Evolutionary conservation across 2,888 invertebrate genomes (phyloP).

Genomic region (Caradrina clavipalpis): DNA sequence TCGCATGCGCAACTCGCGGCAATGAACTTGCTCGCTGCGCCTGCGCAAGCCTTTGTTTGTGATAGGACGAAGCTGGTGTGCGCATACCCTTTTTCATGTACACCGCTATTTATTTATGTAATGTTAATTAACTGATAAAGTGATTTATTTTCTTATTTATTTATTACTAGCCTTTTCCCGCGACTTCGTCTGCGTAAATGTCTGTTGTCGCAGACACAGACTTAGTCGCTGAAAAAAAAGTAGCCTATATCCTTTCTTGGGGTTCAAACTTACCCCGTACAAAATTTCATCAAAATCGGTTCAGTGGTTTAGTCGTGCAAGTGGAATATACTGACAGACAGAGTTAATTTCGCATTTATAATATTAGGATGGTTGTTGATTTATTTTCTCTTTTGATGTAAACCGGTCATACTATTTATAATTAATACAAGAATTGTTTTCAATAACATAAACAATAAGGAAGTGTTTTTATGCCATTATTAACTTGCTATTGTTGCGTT

Average conservation of each 20-base stretch:
- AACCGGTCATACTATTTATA: conserved; percentile 15
- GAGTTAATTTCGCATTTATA: too few relatives aligned
- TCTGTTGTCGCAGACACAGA: too few relatives aligned
- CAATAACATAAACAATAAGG: conserved; percentile 39
- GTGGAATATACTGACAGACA: too few relatives aligned
- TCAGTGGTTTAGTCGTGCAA: too few relatives aligned
- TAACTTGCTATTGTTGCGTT: conserved; percentile 47
- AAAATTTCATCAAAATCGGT: too few relatives aligned
- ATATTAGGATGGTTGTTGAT: conserved; percentile 12
- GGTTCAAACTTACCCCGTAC: too few relatives aligned
- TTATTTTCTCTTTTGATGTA: conserved; percentile 40
- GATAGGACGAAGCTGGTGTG: conserved; percentile 57
- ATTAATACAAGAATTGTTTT: conserved; percentile 28
- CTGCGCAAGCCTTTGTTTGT: conserved; percentile 50
- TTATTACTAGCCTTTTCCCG: conserved; percentile 16
- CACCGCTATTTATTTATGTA: conserved; percentile 42
- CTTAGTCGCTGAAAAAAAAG: too few relatives aligned
- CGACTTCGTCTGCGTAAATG: too few relatives aligned
- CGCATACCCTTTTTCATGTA: conserved; percentile 62
- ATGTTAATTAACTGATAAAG: conserved; percentile 56
- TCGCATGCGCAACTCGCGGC: conserved; percentile 76
- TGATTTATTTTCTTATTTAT: conserved; percentile 52
- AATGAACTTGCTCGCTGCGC: conserved; percentile 78
- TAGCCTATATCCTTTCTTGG: too few relatives aligned
- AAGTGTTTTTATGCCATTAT: conserved; percentile 53